These are phyloP conservation scores for Cataglyphis rosenhaueri DNA, from an alignment of 2,888 invertebrate species.

Conservation along the genomic window DNA sequence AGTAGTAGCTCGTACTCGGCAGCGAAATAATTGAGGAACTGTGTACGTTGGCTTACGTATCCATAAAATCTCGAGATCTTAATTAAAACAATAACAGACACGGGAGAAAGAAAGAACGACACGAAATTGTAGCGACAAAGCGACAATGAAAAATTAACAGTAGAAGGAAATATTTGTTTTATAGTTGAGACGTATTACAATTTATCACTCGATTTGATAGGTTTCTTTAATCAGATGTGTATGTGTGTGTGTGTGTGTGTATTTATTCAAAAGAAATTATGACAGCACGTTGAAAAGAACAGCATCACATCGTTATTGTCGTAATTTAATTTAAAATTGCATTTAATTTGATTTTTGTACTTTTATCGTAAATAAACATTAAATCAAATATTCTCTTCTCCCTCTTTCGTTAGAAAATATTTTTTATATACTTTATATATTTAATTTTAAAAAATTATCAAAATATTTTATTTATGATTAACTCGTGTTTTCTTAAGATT, in stretches of 20 bases:
- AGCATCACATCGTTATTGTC: background rate
- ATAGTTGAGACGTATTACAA: constrained; percentile 63
- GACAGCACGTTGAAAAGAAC: constrained; percentile 6
- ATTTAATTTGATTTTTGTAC: background rate
- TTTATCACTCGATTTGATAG: constrained; percentile 56
- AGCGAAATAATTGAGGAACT: constrained; percentile 48
- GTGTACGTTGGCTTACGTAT: constrained; percentile 45
- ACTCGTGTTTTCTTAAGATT: background rate
- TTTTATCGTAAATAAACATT: background rate
- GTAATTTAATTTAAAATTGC: background rate
- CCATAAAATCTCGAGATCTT: constrained; percentile 49
- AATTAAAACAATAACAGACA: constrained; percentile 48
- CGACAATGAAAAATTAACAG: constrained; percentile 70
- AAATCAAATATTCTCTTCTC: background rate
- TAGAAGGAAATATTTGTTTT: constrained; percentile 29
- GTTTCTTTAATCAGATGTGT: constrained; percentile 55
- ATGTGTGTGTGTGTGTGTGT: background rate
- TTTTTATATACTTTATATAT: background rate
- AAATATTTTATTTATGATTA: background rate
- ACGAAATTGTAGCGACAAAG: constrained; percentile 41
- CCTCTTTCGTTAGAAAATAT: background rate
- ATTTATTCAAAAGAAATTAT: constrained; percentile 61
- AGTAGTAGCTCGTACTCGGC: constrained; percentile 26
- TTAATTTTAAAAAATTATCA: background rate
- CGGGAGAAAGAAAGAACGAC: background rate